Base-by-base conservation (phyloP, 2,888 invertebrate genomes). In the Fragum whitleyi region DNA sequence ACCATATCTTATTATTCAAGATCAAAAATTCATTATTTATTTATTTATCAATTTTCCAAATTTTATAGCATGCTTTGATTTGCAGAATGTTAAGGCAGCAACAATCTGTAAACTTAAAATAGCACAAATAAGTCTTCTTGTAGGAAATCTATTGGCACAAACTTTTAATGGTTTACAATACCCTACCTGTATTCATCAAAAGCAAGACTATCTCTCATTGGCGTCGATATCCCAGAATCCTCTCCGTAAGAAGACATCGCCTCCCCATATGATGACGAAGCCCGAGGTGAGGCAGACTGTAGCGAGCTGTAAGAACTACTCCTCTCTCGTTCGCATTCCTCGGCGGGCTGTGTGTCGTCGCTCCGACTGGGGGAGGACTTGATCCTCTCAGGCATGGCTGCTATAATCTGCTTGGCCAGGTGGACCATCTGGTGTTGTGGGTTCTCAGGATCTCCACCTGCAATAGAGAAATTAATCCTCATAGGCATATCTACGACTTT, bases 321-420 rank as follows among this genome's bases (percentile, higher is more conserved):
- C n/a, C 93, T 86, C 53, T 90, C 91, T 39, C 92, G 81, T n/a
- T 84, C 77, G 47, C 86, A 83, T 42, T 86, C 81, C 28, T 85
- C 87, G 29, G 83, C 86, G 23, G 80, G 86, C 32, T 53, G 42
- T 9, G 77, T 73, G 14, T 91, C 91, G 39, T 92, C 92, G 19
- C 86, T 79, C 7, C 89, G 87, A 23, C 89, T 86, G 0, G 93
- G 93, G 5, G 92, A 92, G n/a, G 97, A 97, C 96, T 99, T 99
- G 93, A 99, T 99, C 91, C 98, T 96, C 89, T 98, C 98, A 79
- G 99, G 99, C 96, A 99, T 97, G 16, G 99, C 99, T 74, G 98
- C 99, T 92, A 99, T 99, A 90, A 99, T 99, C 95, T 99, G 98
- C 94, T 98, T 98, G 74, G 99, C 99, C 93, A 99, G 95, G 75